These are phyloP conservation scores for Lissocephala sabroskyi DNA, from an alignment of 2,888 invertebrate genomes.

Conservation along the genomic window DNA sequence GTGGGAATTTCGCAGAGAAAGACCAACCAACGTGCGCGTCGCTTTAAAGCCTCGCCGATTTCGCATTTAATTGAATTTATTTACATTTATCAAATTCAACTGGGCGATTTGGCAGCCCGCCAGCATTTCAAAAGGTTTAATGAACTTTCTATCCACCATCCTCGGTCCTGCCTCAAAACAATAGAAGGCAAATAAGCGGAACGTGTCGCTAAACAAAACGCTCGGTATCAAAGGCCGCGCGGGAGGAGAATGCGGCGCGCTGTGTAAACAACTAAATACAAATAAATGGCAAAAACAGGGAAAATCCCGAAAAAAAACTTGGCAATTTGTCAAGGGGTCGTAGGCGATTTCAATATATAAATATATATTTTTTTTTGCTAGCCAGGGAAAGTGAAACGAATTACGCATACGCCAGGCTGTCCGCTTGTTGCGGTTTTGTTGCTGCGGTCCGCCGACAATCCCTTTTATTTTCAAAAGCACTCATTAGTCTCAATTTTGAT, in stretches of 20 bases:
- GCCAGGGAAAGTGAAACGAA: slow-evolving; percentile 27
- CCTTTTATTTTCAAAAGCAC: too few species aligned
- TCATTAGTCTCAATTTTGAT: too few species aligned
- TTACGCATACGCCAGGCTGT: slow-evolving; percentile 26
- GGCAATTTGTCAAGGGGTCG: slow-evolving; percentile 46
- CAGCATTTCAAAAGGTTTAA: slow-evolving; percentile 23
- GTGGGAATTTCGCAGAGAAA: too few species aligned
- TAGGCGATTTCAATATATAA: slow-evolving; percentile 3
- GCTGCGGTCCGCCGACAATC: slow-evolving; percentile 11
- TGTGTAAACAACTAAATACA: slow-evolving; percentile 31
- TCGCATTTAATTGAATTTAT: slow-evolving; percentile 5
- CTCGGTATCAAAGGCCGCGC: slow-evolving; percentile 28
- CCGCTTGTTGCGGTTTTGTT: slow-evolving; percentile 43
- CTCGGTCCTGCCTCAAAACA: slow-evolving; percentile 6
- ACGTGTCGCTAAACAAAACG: slow-evolving; percentile 46
- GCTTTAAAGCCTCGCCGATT: not conserved
- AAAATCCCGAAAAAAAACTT: slow-evolving; percentile 13
- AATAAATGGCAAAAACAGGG: slow-evolving; percentile 18
- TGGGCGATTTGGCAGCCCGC: not conserved
- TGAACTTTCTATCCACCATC: too few species aligned
- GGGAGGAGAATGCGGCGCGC: slow-evolving; percentile 30
- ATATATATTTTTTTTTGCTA: slow-evolving; percentile 35
- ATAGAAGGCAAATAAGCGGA: slow-evolving; percentile 41
- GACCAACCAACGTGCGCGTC: not conserved
- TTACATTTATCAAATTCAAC: too few species aligned